These are phyloP conservation scores for Kobus ellipsiprymnus DNA, from an alignment of 2,113 vertebrate species.

Conservation along the genomic window DNA sequence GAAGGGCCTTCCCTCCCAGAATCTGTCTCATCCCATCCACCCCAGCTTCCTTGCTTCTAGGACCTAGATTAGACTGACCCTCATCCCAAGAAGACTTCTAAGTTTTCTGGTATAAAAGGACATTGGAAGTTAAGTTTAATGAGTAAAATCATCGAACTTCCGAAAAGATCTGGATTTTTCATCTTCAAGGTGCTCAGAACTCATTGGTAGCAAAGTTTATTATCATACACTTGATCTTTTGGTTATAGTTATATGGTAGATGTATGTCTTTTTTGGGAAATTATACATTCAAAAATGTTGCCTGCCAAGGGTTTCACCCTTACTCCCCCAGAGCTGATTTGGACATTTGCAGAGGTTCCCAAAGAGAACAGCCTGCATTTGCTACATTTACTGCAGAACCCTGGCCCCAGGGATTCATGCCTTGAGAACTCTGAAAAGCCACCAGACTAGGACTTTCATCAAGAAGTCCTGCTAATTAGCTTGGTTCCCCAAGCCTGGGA, in stretches of 20 bases:
- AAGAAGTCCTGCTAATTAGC: conserved; percentile 19
- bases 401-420: background rate
- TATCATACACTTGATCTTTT: background rate
- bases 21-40: background rate
- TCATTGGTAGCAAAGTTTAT: background rate
- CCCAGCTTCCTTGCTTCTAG: background rate
- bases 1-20: background rate
- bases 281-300: background rate
- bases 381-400: background rate
- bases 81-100: background rate
- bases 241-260: background rate
- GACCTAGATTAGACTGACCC: background rate
- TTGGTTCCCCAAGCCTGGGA: background rate
- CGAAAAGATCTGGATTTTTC: background rate
- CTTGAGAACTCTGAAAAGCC: background rate
- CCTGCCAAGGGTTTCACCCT: background rate
- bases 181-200: background rate
- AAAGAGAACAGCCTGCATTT: background rate
- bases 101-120: background rate
- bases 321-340: background rate
- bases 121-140: background rate
- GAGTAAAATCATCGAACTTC: background rate
- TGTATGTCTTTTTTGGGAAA: background rate
- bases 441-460: conserved; percentile 13
- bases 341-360: background rate